phyloP scores from a whole-genome alignment of 2,113 vertebrate species.

The Corythaeola cristata region DNA sequence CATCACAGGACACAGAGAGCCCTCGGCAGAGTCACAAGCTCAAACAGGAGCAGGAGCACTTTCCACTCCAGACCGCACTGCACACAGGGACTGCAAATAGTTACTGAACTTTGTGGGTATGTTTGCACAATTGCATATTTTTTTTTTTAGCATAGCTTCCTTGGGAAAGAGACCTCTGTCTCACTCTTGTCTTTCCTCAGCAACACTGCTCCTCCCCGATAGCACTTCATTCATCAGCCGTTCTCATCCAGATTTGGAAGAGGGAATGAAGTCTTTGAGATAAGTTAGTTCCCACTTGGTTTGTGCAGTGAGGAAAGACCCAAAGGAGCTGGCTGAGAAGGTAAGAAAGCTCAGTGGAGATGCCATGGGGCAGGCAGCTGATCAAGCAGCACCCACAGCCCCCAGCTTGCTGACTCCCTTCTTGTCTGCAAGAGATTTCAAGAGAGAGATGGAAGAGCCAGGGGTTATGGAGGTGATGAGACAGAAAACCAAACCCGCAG shows the following conservation, averaged over 20 bases:
- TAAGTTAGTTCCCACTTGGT: neutral
- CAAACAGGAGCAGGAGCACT: neutral
- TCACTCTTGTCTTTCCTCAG: neutral
- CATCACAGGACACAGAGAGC: fast-evolving
- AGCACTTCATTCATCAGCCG: neutral
- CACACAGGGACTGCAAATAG: neutral
- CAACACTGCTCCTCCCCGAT: fast-evolving
- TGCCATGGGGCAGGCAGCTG: neutral
- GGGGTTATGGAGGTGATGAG: fast-evolving
- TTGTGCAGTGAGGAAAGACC: neutral
- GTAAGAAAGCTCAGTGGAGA: neutral
- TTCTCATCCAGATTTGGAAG: neutral
- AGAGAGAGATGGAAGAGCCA: neutral
- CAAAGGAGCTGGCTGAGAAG: neutral
- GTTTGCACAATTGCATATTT: neutral
- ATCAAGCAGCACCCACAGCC: neutral
- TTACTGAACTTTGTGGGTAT: neutral
- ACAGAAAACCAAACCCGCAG: neutral
- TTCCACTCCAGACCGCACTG: fast-evolving
- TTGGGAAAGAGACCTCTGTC: neutral
- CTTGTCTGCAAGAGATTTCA: neutral
- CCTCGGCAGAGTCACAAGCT: neutral
- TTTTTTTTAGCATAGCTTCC: neutral
- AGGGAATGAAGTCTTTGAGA: neutral
- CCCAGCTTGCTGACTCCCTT: neutral